phyloP scores from a whole-genome alignment of 2,888 invertebrate species.

The Acrobasis suavella region DNA sequence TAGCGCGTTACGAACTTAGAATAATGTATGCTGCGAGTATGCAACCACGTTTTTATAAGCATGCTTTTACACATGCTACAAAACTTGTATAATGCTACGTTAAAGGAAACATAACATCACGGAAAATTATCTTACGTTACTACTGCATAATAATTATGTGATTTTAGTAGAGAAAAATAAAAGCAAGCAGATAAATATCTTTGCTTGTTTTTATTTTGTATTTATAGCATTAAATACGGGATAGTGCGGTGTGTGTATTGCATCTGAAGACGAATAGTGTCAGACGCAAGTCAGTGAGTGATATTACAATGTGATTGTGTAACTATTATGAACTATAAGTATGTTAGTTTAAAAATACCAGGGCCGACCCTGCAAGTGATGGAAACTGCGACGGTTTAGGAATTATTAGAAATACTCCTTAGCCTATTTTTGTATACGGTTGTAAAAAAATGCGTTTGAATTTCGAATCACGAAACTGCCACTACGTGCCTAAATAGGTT shows the following conservation, averaged over 20 bases:
- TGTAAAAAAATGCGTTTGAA: slow-evolving; percentile 60
- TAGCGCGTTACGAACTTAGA: slow-evolving; percentile 1
- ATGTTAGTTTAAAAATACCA: slow-evolving; percentile 52
- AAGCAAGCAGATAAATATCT: slow-evolving; percentile 53
- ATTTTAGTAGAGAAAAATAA: slow-evolving; percentile 43
- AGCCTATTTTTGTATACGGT: slow-evolving; percentile 60
- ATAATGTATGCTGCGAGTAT: not conserved
- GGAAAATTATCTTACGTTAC: not conserved
- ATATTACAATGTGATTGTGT: slow-evolving; percentile 81
- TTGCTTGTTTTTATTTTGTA: slow-evolving; percentile 60
- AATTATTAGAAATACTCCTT: slow-evolving; percentile 64
- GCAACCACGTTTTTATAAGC: not conserved
- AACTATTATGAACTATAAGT: slow-evolving; percentile 72
- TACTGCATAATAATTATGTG: slow-evolving; percentile 14
- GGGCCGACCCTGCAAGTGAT: slow-evolving; percentile 29
- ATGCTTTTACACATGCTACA: not conserved
- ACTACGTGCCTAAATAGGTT: slow-evolving; percentile 73
- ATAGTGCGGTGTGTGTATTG: slow-evolving; percentile 55
- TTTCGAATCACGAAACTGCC: slow-evolving; percentile 69
- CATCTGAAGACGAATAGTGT: slow-evolving; percentile 71
- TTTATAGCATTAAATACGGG: slow-evolving; percentile 59
- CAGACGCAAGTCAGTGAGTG: slow-evolving; percentile 73
- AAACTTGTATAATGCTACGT: slow-evolving; percentile 2
- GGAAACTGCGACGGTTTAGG: slow-evolving; percentile 47
- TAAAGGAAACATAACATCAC: not conserved